Evolutionary conservation across 2,888 invertebrate species (phyloP).

Genomic region (Trypoxylon attenuatum): DNA sequence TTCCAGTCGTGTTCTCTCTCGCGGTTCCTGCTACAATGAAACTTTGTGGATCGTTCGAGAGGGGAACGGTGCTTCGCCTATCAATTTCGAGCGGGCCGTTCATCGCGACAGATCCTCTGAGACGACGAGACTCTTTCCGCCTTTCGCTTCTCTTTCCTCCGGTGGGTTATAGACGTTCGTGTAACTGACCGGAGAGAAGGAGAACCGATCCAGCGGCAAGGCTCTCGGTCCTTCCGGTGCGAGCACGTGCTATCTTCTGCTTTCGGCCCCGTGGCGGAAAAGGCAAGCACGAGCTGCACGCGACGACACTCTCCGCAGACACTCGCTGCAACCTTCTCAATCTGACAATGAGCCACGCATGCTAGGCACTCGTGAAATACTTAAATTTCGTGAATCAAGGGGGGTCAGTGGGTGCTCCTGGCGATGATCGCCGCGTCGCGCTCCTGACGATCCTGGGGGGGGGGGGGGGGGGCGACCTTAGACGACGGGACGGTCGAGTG

Average conservation of each 20-base stretch:
- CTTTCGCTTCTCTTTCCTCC: slow-evolving; percentile 4
- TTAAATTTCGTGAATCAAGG: slow-evolving; percentile 42
- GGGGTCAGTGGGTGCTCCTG: slow-evolving; percentile 14
- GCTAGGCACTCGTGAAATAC: slow-evolving; percentile 31
- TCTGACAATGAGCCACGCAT: slow-evolving; percentile 14
- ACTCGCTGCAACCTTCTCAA: no score
- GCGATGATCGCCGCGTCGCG: slow-evolving; percentile 5
- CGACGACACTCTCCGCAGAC: no score
- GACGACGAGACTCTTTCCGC: slow-evolving; percentile 12
- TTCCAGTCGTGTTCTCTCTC: no score
- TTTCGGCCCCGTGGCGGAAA: no score
- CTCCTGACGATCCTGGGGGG: slow-evolving; percentile 19
- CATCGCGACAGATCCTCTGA: slow-evolving; percentile 34
- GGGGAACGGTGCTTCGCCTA: slow-evolving; percentile 3
- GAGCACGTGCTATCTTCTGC: no score
- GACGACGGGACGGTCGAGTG: slow-evolving; percentile 6
- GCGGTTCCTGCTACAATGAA: not conserved
- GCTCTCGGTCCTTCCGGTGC: no score
- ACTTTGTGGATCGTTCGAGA: not conserved
- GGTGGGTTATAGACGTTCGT: no score
- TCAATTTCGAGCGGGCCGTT: slow-evolving; percentile 15
- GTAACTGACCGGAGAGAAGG: no score
- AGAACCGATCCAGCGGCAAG: no score
- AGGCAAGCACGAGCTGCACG: no score
- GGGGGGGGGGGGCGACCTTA: slow-evolving; percentile 20